Percentiles rank a stretch among this genome's conserved stretches.
phyloP scores from a whole-genome alignment of 2,797 vertebrate genomes.

The Chloroceryle amazona region DNA sequence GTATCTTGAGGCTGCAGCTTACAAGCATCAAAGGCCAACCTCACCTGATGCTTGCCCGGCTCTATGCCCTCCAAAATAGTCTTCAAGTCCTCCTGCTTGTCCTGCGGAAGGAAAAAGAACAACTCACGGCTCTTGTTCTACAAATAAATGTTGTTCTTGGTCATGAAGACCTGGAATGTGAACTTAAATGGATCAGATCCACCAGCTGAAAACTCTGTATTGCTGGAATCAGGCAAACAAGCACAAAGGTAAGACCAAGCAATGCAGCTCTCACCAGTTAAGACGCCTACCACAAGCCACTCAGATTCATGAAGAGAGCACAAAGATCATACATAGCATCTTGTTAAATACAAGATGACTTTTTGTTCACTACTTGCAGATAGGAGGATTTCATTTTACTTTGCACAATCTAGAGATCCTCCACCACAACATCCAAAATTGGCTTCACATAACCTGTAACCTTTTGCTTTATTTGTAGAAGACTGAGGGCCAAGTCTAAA shows the following conservation, averaged over 20 bases:
- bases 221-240: conserved; percentile 19
- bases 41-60: conserved; percentile 75
- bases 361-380: conserved; percentile 10
- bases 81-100: conserved; percentile 77
- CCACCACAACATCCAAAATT: not conserved
- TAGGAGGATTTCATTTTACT: not conserved
- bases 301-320: not conserved
- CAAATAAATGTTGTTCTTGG: conserved; percentile 53
- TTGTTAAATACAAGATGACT: not conserved
- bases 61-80: conserved; percentile 77
- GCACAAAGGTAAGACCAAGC: not conserved
- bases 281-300: not conserved
- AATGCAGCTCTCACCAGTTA: not conserved
- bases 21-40: conserved; percentile 75
- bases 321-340: not conserved
- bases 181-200: conserved; percentile 13
- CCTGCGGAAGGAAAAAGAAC: conserved; percentile 76
- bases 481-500: not conserved
- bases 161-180: conserved; percentile 72
- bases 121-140: conserved; percentile 75
- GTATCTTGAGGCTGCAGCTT: conserved; percentile 62
- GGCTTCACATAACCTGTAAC: not conserved
- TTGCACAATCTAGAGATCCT: not conserved
- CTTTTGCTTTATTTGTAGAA: not conserved
- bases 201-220: conserved; percentile 18